These are phyloP conservation scores for Heliconius sara DNA, from an alignment of 2,888 invertebrate genomes.

Conservation along the genomic window DNA sequence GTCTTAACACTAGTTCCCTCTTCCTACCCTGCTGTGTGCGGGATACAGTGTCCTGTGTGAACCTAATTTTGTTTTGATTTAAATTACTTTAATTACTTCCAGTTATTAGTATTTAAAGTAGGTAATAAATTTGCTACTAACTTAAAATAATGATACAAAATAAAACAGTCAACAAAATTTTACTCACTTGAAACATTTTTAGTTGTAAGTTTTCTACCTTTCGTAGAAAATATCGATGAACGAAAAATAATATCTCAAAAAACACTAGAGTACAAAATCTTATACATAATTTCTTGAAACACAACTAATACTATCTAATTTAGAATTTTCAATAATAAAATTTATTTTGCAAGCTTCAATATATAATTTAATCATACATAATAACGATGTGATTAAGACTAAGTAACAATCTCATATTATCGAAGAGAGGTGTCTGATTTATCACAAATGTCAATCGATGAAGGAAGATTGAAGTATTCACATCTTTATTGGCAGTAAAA, in stretches of 20 bases:
- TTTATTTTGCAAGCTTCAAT: not conserved
- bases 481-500: conserved; percentile 35
- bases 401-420: not conserved
- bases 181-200: not conserved
- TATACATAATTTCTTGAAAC: not conserved
- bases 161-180: not conserved
- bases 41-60: no score
- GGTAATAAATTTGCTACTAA: not conserved
- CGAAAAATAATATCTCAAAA: no score
- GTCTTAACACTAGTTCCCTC: no score
- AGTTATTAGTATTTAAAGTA: not conserved
- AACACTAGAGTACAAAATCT: no score
- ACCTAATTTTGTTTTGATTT: no score
- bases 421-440: not conserved
- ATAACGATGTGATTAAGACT: not conserved
- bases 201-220: no score
- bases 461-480: conserved; percentile 1
- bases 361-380: not conserved
- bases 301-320: not conserved
- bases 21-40: no score
- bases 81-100: no score
- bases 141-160: not conserved
- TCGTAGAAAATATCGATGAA: no score
- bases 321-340: not conserved
- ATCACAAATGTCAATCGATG: conserved; percentile 8